Evolutionary conservation across 2,113 vertebrate species (phyloP).

Genomic region (Misgurnus mizolepis): DNA sequence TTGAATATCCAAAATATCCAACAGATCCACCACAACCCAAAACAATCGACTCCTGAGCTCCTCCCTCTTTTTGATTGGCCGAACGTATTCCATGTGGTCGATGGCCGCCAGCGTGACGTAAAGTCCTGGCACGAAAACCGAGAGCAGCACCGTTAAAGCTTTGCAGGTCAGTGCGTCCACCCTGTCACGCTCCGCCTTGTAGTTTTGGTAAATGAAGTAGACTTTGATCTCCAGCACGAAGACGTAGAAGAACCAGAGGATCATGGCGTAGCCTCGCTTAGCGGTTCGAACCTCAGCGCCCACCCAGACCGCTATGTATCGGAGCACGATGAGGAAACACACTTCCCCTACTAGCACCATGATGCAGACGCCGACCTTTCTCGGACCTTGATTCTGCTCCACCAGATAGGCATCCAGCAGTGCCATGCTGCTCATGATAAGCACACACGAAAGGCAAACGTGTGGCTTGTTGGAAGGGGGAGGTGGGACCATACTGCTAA

Average conservation of each 20-base stretch:
- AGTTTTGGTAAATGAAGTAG: slow-evolving; percentile 65
- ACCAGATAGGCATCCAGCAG: slow-evolving; percentile 61
- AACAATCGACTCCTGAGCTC: slow-evolving; percentile 59
- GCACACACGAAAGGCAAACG: slow-evolving; percentile 57
- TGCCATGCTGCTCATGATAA: slow-evolving; percentile 62
- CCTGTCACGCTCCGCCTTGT: slow-evolving; percentile 56
- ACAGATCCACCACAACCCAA: slow-evolving; percentile 63
- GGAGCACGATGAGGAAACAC: slow-evolving; percentile 59
- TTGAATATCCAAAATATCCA: slow-evolving; percentile 62
- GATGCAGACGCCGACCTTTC: slow-evolving; percentile 60
- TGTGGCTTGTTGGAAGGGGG: slow-evolving; percentile 57
- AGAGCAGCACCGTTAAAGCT: slow-evolving; percentile 56
- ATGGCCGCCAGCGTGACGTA: slow-evolving; percentile 57
- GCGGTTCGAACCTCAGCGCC: slow-evolving; percentile 58
- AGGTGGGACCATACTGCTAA: slow-evolving; percentile 55
- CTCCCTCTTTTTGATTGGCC: slow-evolving; percentile 56
- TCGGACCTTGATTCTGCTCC: slow-evolving; percentile 57
- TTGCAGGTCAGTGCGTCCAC: slow-evolving; percentile 52
- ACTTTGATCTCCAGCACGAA: slow-evolving; percentile 65
- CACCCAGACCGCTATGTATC: slow-evolving; percentile 61
- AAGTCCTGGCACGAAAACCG: slow-evolving; percentile 54
- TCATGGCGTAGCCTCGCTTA: slow-evolving; percentile 61
- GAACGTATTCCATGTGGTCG: slow-evolving; percentile 63
- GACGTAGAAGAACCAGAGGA: slow-evolving; percentile 64
- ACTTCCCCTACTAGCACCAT: slow-evolving; percentile 60